These are phyloP conservation scores for Synergus japonicus DNA, from an alignment of 2,888 invertebrate genomes.

Conservation along the genomic window DNA sequence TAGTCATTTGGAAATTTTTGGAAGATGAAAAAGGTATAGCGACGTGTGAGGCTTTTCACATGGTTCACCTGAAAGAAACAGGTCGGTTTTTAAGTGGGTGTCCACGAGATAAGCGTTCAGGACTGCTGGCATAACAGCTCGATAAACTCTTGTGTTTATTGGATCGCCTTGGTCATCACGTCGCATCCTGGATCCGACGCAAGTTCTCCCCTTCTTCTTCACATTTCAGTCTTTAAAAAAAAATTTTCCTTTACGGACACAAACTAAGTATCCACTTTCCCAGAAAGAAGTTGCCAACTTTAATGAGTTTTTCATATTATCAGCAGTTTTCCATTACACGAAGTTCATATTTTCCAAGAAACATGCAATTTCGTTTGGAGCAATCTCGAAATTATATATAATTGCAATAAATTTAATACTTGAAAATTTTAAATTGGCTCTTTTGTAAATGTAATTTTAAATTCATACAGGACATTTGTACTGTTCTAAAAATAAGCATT, in stretches of 20 bases:
- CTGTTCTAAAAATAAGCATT: not conserved
- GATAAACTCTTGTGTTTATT: conserved; percentile 76
- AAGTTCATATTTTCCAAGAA: no score
- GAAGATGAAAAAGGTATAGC: not conserved
- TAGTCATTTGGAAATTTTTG: not conserved
- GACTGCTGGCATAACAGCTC: conserved; percentile 73
- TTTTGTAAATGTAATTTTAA: no score
- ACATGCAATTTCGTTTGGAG: no score
- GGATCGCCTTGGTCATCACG: conserved; percentile 61
- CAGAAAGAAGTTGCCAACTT: no score
- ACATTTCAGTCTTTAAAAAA: conserved; percentile 54
- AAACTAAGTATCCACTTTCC: no score
- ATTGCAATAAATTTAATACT: no score
- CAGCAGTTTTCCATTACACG: no score
- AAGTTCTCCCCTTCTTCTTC: conserved; percentile 26
- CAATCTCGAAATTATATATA: no score
- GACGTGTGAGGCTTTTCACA: conserved; percentile 46
- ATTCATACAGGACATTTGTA: not conserved
- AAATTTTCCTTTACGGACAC: not conserved
- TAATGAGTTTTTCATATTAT: no score
- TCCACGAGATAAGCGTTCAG: conserved; percentile 73
- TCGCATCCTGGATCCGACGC: conserved; percentile 29
- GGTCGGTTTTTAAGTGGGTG: conserved; percentile 74
- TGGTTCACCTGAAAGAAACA: conserved; percentile 38
- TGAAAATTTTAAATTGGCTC: no score